Evolutionary conservation across 2,113 vertebrate genomes (phyloP), one percentile per base, ranked within the genome.

Genomic region (Phyllostomus hastatus): DNA sequence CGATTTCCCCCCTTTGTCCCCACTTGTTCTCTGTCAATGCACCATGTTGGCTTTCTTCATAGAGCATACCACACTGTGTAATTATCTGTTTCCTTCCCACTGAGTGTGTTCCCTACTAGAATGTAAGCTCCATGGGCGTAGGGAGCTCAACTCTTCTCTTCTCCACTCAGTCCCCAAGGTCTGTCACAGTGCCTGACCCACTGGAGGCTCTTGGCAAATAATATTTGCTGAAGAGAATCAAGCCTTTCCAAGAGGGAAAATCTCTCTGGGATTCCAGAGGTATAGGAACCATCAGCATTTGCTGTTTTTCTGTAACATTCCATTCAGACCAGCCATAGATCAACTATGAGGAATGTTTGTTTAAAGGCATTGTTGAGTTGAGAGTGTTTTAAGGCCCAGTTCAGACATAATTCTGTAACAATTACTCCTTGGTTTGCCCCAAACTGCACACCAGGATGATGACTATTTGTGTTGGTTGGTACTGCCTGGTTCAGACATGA

Each of bases 141-240:
- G 22, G 4, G n/a, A 52, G 19, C 61, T 91, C 46, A 52, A 69
- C 24, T 38, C 38, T 83, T 64, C 52, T 93, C 52, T 93, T 89
- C 20, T 59, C 28, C 5, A 52, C 4, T 72, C n/a, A 66, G 22
- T n/a, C 22, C 43, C 41, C 10, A 70, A 66, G 43, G 12, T 28
- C 93, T 83, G 88, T n/a, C 14, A 3, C 1, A 64, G 67, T 70
- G 10, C 46, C 54, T 79, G 41, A 57, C 41, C 28, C 26, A n/a
- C 43, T 64, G 48, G 66, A 79, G 59, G 24, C n/a, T 85, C 82
- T 84, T 76, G 41, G 92, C 70, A 90, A 95, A 91, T 97, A 78
- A 89, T 97, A 88, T 66, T 92, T 95, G 20, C 41, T 70, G 5
- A 69, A 70, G 69, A 91, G n/a, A 95, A 92, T 59, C 11, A 95